Base-by-base conservation (phyloP, 2,797 vertebrate genomes). In the Distichodus sexfasciatus region DNA sequence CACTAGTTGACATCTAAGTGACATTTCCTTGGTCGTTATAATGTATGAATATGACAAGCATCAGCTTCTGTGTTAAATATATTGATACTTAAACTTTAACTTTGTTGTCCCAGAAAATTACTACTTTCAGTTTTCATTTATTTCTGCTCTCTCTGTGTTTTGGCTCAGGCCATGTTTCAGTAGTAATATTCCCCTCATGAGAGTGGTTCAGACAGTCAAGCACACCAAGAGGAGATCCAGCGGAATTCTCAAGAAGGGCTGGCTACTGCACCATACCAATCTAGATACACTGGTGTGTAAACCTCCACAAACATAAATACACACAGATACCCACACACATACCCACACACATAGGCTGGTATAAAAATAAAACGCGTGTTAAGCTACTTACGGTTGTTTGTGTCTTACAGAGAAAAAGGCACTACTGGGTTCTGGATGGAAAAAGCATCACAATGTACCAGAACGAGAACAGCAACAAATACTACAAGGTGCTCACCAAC, bases 101-200 rank as follows among this genome's bases (percentile, higher is more conserved):
- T 46, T 2, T 46, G 1, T 3, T 21, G 0, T 26, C 1, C 10
- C 14, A 24, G 2, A 9, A 7, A 5, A 3, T 11, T 43, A 2
- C 11, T 4, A 6, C 8, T 12, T 43, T 11, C 29, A 0, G n/a
- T n/a, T 31, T n/a, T 8, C 6, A 5, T 46, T 55, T 46, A 28
- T 3, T 9, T 14, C 31, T 38, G 35, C 19, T 15, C 11, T 19
- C 24, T 3, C 3, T 19, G 11, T 35, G 1, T 53, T 35, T n/a
- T 12, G 24, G 17, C 29, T 3, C 71, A 89, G 90, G 54, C 88
- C 84, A 0, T 89, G 87, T 55, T 91, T 90, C 84, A 89, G 87
- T 83, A 91, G 73, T 80, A 78, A 90, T 85, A 91, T 92, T 70
- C 91, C 91, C 1, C 73, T 92, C 77, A 92, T 92, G 91, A 80